Base-by-base conservation (phyloP, 2,797 vertebrate genomes). In the Hybognathus amarus region DNA sequence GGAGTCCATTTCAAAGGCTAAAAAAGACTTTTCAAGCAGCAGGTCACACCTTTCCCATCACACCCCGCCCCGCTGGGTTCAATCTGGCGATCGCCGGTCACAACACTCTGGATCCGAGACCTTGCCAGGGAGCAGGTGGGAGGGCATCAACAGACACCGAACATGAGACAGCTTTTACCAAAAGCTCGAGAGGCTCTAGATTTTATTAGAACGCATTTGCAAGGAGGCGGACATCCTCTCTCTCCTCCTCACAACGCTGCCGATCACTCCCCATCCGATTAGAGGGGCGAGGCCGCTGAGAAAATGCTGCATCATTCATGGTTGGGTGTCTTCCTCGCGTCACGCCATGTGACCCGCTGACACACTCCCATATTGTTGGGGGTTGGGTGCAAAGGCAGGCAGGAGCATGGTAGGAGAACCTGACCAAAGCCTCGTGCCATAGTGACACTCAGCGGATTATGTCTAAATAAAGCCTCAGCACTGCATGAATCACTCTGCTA, bases 401-500 rank as follows among this genome's bases (percentile, higher is more conserved):
- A 82, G 86, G 83, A 88, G 88, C 74, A 63, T 74, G 42, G 79
- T 38, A 82, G 86, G 87, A 90, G 79, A 79, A 89, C 87, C 86
- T 90, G 86, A 89, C 83, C 42, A 66, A 80, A 85, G 80, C 79
- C 76, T 85, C 78, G 67, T 68, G 71, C 79, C 77, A 84, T 80
- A 76, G 85, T 85, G 86, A 89, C 85, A 86, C 91, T 87, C 87
- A 83, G 81, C 87, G 91, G 94, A 93, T 94, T 93, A 94, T 90
- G 89, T 92, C 92, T 94, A 94, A 94, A 94, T 93, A 94, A 94
- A 95, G 92, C 91, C 87, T 79, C 83, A 33, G 89, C 90, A 88
- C 87, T 84, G 88, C 90, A 87, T 91, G 92, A 93, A 92, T 94
- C 90, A 90, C 91, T 87, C 87, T 91, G 92, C 90, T 90, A 93